Evolutionary conservation across 2,888 invertebrate genomes (phyloP).

Genomic region (Drosophila neotestacea): DNA sequence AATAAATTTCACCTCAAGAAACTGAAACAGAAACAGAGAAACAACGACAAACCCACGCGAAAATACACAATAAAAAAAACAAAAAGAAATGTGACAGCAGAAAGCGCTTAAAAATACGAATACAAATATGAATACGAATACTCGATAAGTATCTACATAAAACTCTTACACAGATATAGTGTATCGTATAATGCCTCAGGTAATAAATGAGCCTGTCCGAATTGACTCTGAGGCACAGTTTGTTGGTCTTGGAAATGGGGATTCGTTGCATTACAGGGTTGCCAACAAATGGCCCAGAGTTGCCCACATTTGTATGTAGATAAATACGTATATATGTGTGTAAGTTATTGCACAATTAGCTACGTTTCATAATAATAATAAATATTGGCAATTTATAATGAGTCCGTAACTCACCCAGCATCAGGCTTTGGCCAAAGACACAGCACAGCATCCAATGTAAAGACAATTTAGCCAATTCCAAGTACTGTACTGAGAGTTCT

Average conservation of each 20-base stretch:
- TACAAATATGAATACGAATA: constrained; percentile 25
- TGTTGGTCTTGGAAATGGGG: constrained; percentile 29
- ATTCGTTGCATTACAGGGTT: constrained; percentile 25
- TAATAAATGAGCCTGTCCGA: constrained; percentile 48
- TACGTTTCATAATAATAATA: constrained; percentile 69
- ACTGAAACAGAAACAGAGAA: constrained; percentile 41
- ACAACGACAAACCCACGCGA: constrained; percentile 43
- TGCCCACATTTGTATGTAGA: neutral
- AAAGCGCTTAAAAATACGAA: constrained; percentile 54
- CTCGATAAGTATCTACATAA: constrained; percentile 21
- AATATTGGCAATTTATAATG: constrained; percentile 70
- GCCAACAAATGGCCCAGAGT: constrained; percentile 16
- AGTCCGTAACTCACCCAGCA: constrained; percentile 23
- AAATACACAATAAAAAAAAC: constrained; percentile 37
- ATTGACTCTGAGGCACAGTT: constrained; percentile 39
- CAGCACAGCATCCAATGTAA: constrained; percentile 17
- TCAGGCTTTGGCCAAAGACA: constrained; percentile 4
- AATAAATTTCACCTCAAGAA: constrained; percentile 72
- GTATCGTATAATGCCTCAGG: constrained; percentile 18
- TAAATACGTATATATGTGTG: neutral
- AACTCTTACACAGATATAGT: neutral
- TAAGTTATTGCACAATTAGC: constrained; percentile 57
- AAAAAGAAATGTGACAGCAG: constrained; percentile 66
- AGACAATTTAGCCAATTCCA: constrained; percentile 24
- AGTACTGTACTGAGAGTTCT: constrained; percentile 29